These are phyloP conservation scores for Parus major DNA, from an alignment of 2,113 vertebrate genomes.

Conservation along the genomic window DNA sequence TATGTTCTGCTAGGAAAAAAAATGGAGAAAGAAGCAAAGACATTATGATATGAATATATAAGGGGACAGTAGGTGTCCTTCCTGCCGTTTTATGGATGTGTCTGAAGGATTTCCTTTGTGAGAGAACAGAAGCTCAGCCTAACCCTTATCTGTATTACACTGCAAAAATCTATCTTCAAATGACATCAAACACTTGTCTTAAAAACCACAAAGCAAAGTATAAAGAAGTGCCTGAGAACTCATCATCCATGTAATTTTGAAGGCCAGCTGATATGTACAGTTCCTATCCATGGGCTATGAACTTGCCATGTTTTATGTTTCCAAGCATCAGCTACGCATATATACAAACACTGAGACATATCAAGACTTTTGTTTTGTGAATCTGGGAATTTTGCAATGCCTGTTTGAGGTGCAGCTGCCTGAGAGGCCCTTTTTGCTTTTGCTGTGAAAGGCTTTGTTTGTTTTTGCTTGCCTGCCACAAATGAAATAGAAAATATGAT, in stretches of 20 bases:
- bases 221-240: neutral
- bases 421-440: neutral
- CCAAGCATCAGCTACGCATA: neutral
- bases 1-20: neutral
- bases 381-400: neutral
- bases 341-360: neutral
- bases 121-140: slow-evolving; percentile 27
- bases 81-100: slow-evolving; percentile 37
- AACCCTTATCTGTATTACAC: neutral
- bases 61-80: slow-evolving; percentile 64
- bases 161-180: slow-evolving; percentile 32
- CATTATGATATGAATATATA: slow-evolving; percentile 23
- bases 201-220: neutral
- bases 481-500: neutral
- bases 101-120: slow-evolving; percentile 45
- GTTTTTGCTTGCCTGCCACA: neutral
- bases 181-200: slow-evolving; percentile 46
- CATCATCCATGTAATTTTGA: neutral
- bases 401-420: neutral
- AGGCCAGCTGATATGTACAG: neutral
- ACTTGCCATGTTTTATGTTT: neutral
- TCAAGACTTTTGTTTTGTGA: neutral
- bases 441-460: neutral
- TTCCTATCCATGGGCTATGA: neutral
- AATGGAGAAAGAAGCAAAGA: neutral